Percentiles rank a stretch among this genome's conserved stretches.
These are phyloP conservation scores for Oscheius myriophilus DNA, from an alignment of 2,888 invertebrate genomes.

Conservation along the genomic window DNA sequence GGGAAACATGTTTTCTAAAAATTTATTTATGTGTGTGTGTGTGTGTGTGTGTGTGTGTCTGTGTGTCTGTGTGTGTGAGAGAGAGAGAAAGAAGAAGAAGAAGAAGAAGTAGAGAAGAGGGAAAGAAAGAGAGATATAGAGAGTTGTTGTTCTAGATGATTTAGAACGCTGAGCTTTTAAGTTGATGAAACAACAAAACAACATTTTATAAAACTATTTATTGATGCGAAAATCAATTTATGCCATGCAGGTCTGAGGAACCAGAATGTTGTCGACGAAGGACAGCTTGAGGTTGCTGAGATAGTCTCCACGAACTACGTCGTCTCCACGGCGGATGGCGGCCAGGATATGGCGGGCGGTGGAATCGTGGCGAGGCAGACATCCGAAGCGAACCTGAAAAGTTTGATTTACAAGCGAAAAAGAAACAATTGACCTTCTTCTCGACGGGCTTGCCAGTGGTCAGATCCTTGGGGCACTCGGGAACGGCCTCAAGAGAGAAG, in stretches of 20 bases:
- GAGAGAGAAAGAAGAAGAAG: too few species aligned
- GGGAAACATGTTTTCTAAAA: too few species aligned
- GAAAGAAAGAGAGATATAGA: too few species aligned
- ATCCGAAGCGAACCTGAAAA: constrained; percentile 40
- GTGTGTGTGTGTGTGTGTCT: too few species aligned
- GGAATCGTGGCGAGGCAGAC: constrained; percentile 49
- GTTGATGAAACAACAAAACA: background rate
- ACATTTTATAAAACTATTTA: background rate
- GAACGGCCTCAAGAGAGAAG: constrained; percentile 61
- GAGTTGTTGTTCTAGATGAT: too few species aligned
- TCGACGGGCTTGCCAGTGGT: constrained; percentile 19
- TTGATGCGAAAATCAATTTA: background rate
- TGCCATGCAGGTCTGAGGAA: constrained; percentile 42
- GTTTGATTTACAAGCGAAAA: too few species aligned
- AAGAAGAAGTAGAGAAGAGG: too few species aligned
- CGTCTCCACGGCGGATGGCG: constrained; percentile 24
- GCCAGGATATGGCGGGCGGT: constrained; percentile 48
- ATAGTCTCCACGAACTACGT: constrained; percentile 26
- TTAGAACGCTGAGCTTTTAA: too few species aligned
- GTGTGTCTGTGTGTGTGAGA: too few species aligned
- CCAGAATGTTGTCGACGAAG: constrained; percentile 41
- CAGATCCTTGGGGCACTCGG: constrained; percentile 50
- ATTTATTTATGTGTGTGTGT: too few species aligned
- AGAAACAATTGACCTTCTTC: constrained; percentile 29
- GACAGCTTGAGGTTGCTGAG: constrained; percentile 21